phyloP scores from a whole-genome alignment of 1,140 invertebrate species.

The Sycophila sp. region DNA sequence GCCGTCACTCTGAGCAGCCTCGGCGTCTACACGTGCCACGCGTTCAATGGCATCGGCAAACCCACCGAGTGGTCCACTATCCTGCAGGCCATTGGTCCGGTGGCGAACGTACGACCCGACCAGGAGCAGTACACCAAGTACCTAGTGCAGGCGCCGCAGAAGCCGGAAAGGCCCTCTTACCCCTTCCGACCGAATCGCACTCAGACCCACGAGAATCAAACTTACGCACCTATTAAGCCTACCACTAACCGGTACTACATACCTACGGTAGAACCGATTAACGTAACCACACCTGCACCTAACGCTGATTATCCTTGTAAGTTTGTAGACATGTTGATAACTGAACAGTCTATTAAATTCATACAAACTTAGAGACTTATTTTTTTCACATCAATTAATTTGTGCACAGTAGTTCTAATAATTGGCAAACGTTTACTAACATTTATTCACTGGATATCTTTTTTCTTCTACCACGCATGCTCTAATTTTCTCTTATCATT shows the following conservation, averaged over 20 bases:
- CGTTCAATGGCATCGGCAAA: conserved; percentile 83
- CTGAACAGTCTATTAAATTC: too few relatives aligned
- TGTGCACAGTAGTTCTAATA: too few relatives aligned
- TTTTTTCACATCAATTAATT: too few relatives aligned
- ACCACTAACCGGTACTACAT: conserved; percentile 42
- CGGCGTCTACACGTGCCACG: conserved; percentile 87
- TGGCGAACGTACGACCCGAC: conserved; percentile 64
- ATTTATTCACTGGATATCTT: too few relatives aligned
- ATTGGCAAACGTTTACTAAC: too few relatives aligned
- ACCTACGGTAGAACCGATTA: conserved; percentile 50
- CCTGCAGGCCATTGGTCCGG: conserved; percentile 76
- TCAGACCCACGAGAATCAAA: conserved; percentile 51
- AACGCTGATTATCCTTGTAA: conserved; percentile 11
- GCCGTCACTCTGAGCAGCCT: conserved; percentile 76
- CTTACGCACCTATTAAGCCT: conserved; percentile 46
- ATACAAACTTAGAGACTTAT: too few relatives aligned
- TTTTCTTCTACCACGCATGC: background rate
- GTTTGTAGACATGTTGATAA: too few relatives aligned
- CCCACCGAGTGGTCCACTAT: conserved; percentile 80
- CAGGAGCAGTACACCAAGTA: conserved; percentile 69
- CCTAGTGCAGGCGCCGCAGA: conserved; percentile 63
- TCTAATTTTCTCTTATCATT: too few relatives aligned
- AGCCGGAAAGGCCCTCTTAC: conserved; percentile 56
- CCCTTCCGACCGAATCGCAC: conserved; percentile 63
- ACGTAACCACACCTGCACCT: conserved; percentile 30